A percentile compares a stretch with the other conserved stretches of the same genome.
phyloP scores from a whole-genome alignment of 1,140 invertebrate genomes.

The Zaprionus kolodkinae region DNA sequence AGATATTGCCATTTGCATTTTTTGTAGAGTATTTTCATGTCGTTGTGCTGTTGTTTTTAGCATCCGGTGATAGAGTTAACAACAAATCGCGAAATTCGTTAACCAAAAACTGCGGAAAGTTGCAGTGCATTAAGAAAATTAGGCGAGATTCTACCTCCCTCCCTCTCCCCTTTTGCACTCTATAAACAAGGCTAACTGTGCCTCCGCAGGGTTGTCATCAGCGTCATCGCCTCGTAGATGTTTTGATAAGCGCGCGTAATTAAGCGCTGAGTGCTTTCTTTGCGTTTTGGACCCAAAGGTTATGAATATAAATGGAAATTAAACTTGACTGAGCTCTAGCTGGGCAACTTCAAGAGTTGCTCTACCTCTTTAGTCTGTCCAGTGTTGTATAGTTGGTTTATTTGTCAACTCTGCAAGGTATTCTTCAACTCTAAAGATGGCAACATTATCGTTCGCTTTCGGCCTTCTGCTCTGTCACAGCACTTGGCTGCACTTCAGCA shows the following conservation, averaged over 20 bases:
- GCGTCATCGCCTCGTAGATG: constrained; percentile 63
- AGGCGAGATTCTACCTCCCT: constrained; percentile 12
- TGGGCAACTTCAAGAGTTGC: not conserved
- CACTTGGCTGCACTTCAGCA: too few relatives aligned
- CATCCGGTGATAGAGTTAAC: constrained; percentile 57
- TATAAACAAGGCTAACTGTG: not conserved
- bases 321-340: constrained; percentile 41
- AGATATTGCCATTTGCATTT: not conserved
- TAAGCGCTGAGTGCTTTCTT: constrained; percentile 66
- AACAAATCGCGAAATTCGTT: constrained; percentile 63
- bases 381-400: too few relatives aligned
- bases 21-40: not conserved
- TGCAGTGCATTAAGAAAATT: constrained; percentile 74
- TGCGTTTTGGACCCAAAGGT: constrained; percentile 32
- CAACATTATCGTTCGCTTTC: too few relatives aligned
- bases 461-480: too few relatives aligned
- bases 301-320: constrained; percentile 83
- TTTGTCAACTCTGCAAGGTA: too few relatives aligned
- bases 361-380: not conserved
- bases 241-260: constrained; percentile 79
- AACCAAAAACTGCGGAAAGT: constrained; percentile 28
- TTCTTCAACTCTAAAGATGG: too few relatives aligned
- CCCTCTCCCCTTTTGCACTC: not conserved
- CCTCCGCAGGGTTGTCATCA: constrained; percentile 33
- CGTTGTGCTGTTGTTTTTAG: not conserved